phyloP scores from a whole-genome alignment of 2,888 invertebrate genomes.

The Melipona beecheii region DNA sequence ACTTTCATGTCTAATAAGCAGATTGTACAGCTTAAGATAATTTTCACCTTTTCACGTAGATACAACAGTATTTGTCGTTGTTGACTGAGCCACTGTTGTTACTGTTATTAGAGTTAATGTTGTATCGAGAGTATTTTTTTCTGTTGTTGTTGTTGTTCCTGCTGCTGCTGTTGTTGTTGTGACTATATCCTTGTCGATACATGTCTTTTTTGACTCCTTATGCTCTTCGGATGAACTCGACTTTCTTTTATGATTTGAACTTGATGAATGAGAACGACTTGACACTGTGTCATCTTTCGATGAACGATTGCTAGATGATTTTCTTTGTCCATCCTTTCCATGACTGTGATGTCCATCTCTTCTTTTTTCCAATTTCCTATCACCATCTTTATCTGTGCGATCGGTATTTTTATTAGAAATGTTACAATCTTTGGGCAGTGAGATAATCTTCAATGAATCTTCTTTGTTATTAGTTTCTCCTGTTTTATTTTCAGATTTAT shows the following conservation, averaged over 20 bases:
- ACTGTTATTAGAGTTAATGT: slow-evolving; percentile 47
- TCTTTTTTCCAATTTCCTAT: slow-evolving; percentile 69
- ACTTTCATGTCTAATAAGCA: slow-evolving; percentile 47
- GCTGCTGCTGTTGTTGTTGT: slow-evolving; percentile 19
- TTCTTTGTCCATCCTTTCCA: slow-evolving; percentile 70
- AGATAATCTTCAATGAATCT: slow-evolving; percentile 45
- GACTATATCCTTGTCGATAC: slow-evolving; percentile 66
- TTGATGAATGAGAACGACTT: slow-evolving; percentile 73
- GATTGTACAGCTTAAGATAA: slow-evolving; percentile 64
- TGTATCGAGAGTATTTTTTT: slow-evolving; percentile 39
- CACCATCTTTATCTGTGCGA: slow-evolving; percentile 57
- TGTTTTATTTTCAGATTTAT: slow-evolving; percentile 59
- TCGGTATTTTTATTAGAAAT: slow-evolving; percentile 53
- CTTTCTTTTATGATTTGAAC: slow-evolving; percentile 78
- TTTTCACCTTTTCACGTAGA: slow-evolving; percentile 68
- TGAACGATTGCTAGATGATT: slow-evolving; percentile 63
- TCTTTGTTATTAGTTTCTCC: slow-evolving; percentile 53
- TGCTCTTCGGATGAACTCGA: slow-evolving; percentile 73
- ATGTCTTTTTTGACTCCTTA: slow-evolving; percentile 75
- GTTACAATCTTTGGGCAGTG: slow-evolving; percentile 48
- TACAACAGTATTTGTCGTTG: slow-evolving; percentile 56
- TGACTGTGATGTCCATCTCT: slow-evolving; percentile 67
- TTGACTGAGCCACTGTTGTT: slow-evolving; percentile 50
- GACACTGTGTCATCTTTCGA: slow-evolving; percentile 57
- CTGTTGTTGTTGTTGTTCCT: slow-evolving; percentile 3